Conservation (phyloP, 2,113 vertebrate species). For the Hypanus sabinus region DNA sequence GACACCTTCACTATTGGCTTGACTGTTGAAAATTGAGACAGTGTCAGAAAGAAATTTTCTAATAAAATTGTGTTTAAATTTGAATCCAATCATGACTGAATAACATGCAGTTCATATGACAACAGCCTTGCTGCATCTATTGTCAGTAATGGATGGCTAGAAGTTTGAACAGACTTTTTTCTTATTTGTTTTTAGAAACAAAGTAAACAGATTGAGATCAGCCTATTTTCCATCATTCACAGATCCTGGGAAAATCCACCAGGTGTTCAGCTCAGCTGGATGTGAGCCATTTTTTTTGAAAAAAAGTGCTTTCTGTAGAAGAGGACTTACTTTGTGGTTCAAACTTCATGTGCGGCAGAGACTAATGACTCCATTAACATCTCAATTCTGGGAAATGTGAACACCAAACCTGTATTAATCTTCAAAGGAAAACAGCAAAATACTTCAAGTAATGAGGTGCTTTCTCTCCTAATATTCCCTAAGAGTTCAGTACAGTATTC, state of each 20-base stretch:
- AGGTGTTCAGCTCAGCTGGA: conserved; percentile 73
- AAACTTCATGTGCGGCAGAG: conserved; percentile 68
- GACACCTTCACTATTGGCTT: not conserved
- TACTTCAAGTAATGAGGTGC: conserved; percentile 11
- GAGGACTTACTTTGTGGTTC: conserved; percentile 63
- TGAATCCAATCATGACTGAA: not conserved
- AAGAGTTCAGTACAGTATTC: conserved; percentile 3
- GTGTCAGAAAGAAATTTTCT: not conserved
- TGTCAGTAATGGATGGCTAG: conserved; percentile 34
- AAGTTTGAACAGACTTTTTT: conserved; percentile 39
- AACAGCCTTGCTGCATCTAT: not conserved
- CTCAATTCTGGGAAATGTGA: conserved; percentile 73
- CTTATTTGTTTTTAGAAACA: conserved; percentile 48
- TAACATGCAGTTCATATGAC: not conserved
- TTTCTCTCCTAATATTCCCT: not conserved
- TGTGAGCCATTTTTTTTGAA: conserved; percentile 65
- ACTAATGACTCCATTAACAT: conserved; percentile 80
- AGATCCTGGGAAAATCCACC: conserved; percentile 80
- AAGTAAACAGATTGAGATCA: conserved; percentile 69
- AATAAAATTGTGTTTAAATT: not conserved
- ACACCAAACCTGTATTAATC: conserved; percentile 62
- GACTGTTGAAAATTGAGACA: not conserved
- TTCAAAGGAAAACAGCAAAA: conserved; percentile 58
- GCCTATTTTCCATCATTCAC: conserved; percentile 50
- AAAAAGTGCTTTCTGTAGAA: conserved; percentile 60